Evolutionary conservation across 2,797 vertebrate species (phyloP), one percentile per base, ranked within the genome.

Genomic region (Sebastes taczanowskii): DNA sequence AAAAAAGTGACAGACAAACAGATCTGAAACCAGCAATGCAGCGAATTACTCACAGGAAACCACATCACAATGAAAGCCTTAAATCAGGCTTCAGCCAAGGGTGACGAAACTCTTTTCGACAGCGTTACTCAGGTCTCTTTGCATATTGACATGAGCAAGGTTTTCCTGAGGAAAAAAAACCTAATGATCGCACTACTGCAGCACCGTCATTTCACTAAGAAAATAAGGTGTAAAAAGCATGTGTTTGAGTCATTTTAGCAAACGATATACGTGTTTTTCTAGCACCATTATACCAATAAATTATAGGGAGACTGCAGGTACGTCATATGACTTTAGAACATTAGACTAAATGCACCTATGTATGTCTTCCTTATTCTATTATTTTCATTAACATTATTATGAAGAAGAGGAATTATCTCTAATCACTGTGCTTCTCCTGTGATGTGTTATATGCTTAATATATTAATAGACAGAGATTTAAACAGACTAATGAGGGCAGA

Each of bases 1-100:
- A 35, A 35, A 67, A 73, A 76, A 63, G 11, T 35, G 8, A 79
- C 20, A 42, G 60, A 11, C 22, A 74, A 74, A 68, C 46, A 46
- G 52, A 23, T 75, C 56, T 27, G 58, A 87, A 27, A 77, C 35
- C 38, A 85, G 62, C n/a, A 20, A 60, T 4, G 42, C 59, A 58
- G 62, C 23, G 75, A 80, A 89, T 83, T 86, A 81, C 72, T 73
- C 46, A 78, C 64, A 84, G 85, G 77, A 90, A 89, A 86, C 74
- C 69, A 74, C 82, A 82, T 30, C 32, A 52, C 13, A 27, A 35
- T 4, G 35, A 77, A 65, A 13, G 38, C 30, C 20, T 70, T 2
- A 14, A 66, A 63, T 10, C 35, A 35, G n/a, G 4, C 11, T 64
- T 25, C 32, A 77, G 69, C 27, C n/a, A 34, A 20, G 34, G 35